Evolutionary conservation across 2,888 invertebrate genomes (phyloP).

Genomic region (Harpagoxenus sublaevis): DNA sequence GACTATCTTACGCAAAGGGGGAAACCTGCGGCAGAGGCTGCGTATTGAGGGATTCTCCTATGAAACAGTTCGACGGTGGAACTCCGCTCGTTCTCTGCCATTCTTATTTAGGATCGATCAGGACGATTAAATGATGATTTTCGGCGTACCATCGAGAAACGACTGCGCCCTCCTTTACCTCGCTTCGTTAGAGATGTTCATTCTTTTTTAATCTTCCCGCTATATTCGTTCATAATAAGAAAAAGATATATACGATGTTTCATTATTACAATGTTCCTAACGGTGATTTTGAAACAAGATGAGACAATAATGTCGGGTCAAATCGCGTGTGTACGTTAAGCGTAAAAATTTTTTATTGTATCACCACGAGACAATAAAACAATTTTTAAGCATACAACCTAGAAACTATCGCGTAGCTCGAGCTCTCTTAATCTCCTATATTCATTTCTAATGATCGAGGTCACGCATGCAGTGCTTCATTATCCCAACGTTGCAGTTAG

Average conservation of each 20-base stretch:
- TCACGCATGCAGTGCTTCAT: conserved; percentile 24
- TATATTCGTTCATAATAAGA: not conserved
- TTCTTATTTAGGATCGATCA: not conserved
- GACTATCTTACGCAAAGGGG: conserved; percentile 27
- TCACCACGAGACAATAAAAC: not conserved
- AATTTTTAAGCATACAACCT: not conserved
- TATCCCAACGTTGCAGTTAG: conserved; percentile 34
- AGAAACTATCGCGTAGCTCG: not conserved
- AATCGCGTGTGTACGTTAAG: not conserved
- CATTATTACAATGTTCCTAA: not conserved
- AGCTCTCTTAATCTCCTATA: not conserved
- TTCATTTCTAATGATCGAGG: conserved; percentile 31
- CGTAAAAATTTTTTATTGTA: not conserved
- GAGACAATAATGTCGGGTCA: not conserved
- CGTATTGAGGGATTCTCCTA: conserved; percentile 88
- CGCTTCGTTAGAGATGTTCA: conserved; percentile 8
- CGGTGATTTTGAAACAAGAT: not conserved
- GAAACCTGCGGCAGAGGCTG: conserved; percentile 87
- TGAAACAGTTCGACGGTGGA: not conserved
- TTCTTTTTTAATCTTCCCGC: not conserved
- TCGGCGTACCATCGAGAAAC: not conserved
- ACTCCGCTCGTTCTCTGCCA: not conserved
- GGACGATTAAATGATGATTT: not conserved
- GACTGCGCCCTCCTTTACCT: not conserved
- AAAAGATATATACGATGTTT: not conserved